Percentiles rank a stretch among this genome's conserved stretches.
Conservation (phyloP, 2,888 invertebrate species). For the Oscheius sp. region DNA sequence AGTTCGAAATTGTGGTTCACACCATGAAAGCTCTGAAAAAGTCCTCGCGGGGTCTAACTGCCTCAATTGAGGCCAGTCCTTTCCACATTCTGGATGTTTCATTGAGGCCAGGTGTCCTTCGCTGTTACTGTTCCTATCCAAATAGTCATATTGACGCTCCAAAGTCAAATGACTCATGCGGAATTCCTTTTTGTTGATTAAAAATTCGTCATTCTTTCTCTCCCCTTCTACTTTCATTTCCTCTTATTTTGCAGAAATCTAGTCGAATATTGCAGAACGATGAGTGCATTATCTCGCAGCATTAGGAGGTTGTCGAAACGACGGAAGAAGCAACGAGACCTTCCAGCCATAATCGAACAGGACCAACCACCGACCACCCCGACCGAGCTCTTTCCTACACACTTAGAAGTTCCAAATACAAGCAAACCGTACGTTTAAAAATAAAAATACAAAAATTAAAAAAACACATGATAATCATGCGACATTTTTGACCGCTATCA, state of each 20-base stretch:
- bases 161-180: neutral
- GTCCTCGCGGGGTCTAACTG: neutral
- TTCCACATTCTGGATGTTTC: neutral
- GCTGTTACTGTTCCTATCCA: too few species aligned
- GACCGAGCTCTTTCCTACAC: neutral
- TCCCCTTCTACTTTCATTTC: neutral
- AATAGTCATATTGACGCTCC: neutral
- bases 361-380: constrained; percentile 4
- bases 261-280: constrained; percentile 5
- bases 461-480: neutral
- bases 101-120: too few species aligned
- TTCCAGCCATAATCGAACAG: constrained; percentile 21
- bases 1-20: too few species aligned
- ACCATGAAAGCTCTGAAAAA: neutral
- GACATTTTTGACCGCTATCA: constrained; percentile 5
- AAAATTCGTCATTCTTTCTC: neutral
- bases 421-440: constrained; percentile 22
- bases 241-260: neutral
- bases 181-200: neutral
- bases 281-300: constrained; percentile 23
- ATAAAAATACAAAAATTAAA: neutral
- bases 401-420: constrained; percentile 3
- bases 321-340: constrained; percentile 19
- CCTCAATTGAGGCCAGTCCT: neutral
- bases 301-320: constrained; percentile 24